Evolutionary conservation across 2,113 vertebrate genomes (phyloP).

Genomic region (Meriones unguiculatus): DNA sequence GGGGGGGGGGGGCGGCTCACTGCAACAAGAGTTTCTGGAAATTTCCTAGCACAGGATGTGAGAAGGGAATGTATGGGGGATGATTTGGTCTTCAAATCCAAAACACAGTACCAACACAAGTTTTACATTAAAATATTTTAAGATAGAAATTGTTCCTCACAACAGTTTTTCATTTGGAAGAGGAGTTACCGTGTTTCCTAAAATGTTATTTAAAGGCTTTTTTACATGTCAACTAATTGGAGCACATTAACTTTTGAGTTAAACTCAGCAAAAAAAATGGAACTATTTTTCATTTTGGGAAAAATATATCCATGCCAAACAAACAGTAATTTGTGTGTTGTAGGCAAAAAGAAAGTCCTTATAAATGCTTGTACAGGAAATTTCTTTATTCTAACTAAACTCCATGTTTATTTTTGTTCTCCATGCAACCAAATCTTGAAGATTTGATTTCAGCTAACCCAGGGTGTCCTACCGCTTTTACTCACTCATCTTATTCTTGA

Average conservation of each 20-base stretch:
- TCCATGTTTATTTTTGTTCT: constrained; percentile 29
- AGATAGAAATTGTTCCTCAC: constrained; percentile 68
- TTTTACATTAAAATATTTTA: constrained; percentile 81
- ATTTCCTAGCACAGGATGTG: constrained; percentile 76
- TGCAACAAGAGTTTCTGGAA: constrained; percentile 68
- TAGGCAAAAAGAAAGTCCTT: neutral
- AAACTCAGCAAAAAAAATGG: constrained; percentile 47
- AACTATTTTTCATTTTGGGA: constrained; percentile 54
- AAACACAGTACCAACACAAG: constrained; percentile 74
- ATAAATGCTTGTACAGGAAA: neutral
- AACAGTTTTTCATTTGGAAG: constrained; percentile 77
- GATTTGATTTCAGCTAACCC: neutral
- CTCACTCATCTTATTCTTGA: neutral
- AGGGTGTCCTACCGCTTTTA: neutral
- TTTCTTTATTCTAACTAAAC: constrained; percentile 27
- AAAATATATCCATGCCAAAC: constrained; percentile 46
- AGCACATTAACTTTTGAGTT: constrained; percentile 44
- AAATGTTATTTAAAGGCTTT: constrained; percentile 67
- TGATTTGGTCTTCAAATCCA: constrained; percentile 67
- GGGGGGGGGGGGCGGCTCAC: constrained; percentile 40
- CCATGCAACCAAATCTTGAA: neutral
- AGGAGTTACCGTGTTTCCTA: constrained; percentile 52
- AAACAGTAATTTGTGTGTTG: constrained; percentile 52
- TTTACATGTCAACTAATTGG: constrained; percentile 68
- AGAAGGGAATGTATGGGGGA: constrained; percentile 71